phyloP scores from a whole-genome alignment of 2,888 invertebrate species.

The Neoascia interrupta region DNA sequence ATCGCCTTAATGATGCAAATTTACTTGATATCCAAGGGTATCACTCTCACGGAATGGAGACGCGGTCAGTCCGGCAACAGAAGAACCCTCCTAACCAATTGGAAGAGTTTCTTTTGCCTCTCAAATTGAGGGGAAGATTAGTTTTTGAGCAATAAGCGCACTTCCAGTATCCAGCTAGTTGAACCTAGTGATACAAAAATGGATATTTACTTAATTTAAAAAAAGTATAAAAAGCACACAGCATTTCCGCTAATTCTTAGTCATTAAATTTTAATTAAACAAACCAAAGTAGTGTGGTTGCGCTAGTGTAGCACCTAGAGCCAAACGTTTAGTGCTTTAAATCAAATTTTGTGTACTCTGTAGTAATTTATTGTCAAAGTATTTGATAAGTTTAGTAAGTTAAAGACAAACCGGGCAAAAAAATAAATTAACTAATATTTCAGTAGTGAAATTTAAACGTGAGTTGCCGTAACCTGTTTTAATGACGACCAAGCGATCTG shows the following conservation, averaged over 20 bases:
- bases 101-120: conserved; percentile 73
- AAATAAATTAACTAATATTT: conserved; percentile 31
- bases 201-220: conserved; percentile 23
- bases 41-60: conserved; percentile 81
- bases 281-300: conserved; percentile 9
- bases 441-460: too few relatives aligned
- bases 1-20: conserved; percentile 80
- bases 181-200: neutral
- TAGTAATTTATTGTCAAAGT: conserved; percentile 36
- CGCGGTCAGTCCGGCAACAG: conserved; percentile 73
- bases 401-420: conserved; percentile 2
- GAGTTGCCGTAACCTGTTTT: too few relatives aligned
- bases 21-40: conserved; percentile 80
- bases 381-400: conserved; percentile 11
- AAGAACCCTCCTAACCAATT: conserved; percentile 73
- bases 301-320: conserved; percentile 21
- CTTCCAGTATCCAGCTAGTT: conserved; percentile 27
- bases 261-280: conserved; percentile 17
- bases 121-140: conserved; percentile 29
- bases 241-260: conserved; percentile 6
- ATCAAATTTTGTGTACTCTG: conserved; percentile 17
- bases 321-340: conserved; percentile 29
- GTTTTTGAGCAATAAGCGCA: too few relatives aligned
- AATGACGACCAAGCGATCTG: too few relatives aligned
- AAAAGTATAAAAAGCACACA: conserved; percentile 6